Evolutionary conservation across 2,797 vertebrate genomes (phyloP).

Genomic region (Platalea minor): DNA sequence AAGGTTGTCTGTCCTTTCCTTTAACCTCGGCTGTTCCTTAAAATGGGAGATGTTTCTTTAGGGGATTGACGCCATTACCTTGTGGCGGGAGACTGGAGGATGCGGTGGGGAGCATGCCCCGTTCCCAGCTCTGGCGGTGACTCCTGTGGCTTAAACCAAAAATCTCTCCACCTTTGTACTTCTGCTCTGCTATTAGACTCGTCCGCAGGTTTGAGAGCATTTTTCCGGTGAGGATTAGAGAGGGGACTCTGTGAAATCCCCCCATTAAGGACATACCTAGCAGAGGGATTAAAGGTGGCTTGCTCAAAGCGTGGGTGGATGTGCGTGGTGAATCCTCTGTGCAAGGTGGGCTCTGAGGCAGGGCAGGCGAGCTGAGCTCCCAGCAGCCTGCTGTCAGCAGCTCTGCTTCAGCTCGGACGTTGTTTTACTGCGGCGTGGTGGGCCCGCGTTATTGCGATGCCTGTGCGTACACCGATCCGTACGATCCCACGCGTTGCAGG

Average conservation of each 20-base stretch:
- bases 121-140: background rate
- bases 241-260: background rate
- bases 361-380: background rate
- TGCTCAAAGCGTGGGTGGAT: background rate
- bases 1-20: background rate
- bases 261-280: background rate
- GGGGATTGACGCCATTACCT: fast-evolving
- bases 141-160: background rate
- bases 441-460: too few relatives aligned
- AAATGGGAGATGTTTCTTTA: background rate
- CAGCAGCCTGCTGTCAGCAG: background rate
- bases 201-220: background rate
- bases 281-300: background rate
- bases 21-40: background rate
- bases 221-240: background rate
- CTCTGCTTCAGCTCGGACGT: background rate
- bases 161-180: background rate
- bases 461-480: fast-evolving
- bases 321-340: background rate
- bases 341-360: background rate
- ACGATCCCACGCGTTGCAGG: fast-evolving
- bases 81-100: background rate
- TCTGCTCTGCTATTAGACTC: background rate
- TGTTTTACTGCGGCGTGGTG: background rate
- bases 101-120: background rate